These are phyloP conservation scores for Didymodactylos carnosus DNA, from an alignment of 2,888 invertebrate genomes.

Conservation along the genomic window DNA sequence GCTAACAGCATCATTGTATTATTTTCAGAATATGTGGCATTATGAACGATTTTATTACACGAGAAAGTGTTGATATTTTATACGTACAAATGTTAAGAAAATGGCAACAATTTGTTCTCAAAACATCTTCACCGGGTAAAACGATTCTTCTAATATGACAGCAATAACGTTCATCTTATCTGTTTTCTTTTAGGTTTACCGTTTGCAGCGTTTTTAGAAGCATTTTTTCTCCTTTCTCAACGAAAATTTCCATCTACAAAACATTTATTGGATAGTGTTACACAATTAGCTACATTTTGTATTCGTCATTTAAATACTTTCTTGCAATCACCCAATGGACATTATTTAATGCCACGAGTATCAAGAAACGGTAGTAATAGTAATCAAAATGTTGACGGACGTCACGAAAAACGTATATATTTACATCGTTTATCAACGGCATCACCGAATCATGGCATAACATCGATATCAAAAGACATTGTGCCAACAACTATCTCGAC, in stretches of 20 bases:
- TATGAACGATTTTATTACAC: neutral
- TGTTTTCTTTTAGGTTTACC: neutral
- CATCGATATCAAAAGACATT: no score
- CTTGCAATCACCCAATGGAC: neutral
- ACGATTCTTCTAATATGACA: neutral
- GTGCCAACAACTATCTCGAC: no score
- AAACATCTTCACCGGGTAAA: neutral
- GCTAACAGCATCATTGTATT: neutral
- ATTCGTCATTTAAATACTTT: neutral
- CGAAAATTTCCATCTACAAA: neutral
- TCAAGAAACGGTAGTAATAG: no score
- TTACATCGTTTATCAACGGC: no score
- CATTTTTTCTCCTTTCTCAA: neutral
- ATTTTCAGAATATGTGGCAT: neutral
- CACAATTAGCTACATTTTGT: neutral
- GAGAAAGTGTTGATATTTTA: neutral
- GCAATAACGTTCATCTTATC: no score
- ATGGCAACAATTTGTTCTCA: neutral
- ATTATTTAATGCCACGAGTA: no score
- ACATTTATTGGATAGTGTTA: neutral
- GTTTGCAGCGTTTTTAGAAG: neutral
- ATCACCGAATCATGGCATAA: no score
- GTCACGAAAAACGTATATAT: no score
- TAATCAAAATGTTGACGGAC: no score
- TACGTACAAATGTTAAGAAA: neutral